phyloP scores from a whole-genome alignment of 1,140 invertebrate genomes.

The Myzus persicae region DNA sequence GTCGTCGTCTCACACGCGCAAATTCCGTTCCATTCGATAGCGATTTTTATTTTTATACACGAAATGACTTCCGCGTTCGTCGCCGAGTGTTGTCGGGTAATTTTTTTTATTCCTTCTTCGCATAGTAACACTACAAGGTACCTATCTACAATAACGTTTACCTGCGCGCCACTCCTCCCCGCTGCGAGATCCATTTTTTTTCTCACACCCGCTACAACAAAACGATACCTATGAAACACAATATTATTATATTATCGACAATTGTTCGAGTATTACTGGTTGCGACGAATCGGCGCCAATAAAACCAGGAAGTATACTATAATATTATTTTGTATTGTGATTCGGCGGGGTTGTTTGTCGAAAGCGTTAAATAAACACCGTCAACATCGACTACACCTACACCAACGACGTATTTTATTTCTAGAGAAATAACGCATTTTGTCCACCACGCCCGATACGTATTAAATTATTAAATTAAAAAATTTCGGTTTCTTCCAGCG shows the following conservation, averaged over 20 bases:
- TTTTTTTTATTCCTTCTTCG: neutral
- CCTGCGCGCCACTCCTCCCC: neutral
- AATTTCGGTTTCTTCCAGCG: neutral
- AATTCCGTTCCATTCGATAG: conserved; percentile 22
- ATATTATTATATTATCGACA: neutral
- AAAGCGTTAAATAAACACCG: neutral
- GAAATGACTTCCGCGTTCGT: conserved; percentile 41
- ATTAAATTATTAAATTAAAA: neutral
- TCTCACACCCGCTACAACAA: neutral
- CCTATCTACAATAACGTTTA: neutral
- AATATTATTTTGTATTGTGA: neutral
- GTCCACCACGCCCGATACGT: neutral
- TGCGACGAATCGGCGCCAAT: neutral
- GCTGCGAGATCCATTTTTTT: neutral
- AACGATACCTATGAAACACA: neutral
- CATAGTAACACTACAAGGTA: neutral
- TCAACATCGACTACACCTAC: neutral
- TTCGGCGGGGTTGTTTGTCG: neutral
- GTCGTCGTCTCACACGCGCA: conserved; percentile 30
- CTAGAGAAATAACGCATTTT: neutral
- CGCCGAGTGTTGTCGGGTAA: neutral
- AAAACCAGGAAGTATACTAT: neutral
- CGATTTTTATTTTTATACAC: neutral
- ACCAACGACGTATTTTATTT: neutral
- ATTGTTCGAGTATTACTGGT: neutral